Percentiles rank a stretch among this genome's conserved stretches.
These are phyloP conservation scores for Poecilobothrus nobilitatus DNA, from an alignment of 2,888 invertebrate species.

Conservation along the genomic window DNA sequence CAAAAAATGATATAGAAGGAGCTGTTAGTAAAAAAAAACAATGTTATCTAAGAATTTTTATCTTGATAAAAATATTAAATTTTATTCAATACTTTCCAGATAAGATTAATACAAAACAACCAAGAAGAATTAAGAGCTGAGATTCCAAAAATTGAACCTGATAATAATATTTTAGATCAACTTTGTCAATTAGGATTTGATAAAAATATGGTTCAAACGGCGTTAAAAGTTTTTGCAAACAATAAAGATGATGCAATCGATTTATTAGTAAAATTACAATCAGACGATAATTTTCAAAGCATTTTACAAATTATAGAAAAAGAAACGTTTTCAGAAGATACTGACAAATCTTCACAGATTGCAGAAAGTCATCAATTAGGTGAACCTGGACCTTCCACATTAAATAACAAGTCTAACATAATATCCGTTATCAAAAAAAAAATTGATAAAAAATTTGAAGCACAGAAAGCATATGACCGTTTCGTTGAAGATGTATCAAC, in stretches of 20 bases:
- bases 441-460: constrained; percentile 31
- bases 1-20: constrained; percentile 60
- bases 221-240: constrained; percentile 49
- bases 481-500: constrained; percentile 49
- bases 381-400: constrained; percentile 27
- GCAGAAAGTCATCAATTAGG: constrained; percentile 16
- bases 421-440: constrained; percentile 28
- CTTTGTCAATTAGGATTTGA: constrained; percentile 54
- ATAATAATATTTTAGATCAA: constrained; percentile 28
- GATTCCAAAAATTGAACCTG: constrained; percentile 23
- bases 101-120: constrained; percentile 35
- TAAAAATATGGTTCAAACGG: constrained; percentile 46
- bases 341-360: constrained; percentile 33
- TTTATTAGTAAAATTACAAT: constrained; percentile 45
- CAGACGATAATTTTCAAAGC: constrained; percentile 29
- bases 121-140: constrained; percentile 28
- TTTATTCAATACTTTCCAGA: constrained; percentile 21
- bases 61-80: background rate
- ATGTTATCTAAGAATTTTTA: background rate
- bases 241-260: constrained; percentile 53
- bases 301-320: constrained; percentile 24
- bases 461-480: constrained; percentile 49
- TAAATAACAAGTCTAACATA: constrained; percentile 24
- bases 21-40: constrained; percentile 51
- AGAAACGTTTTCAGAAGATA: constrained; percentile 35